Evolutionary conservation across 2,113 vertebrate species (phyloP).

Genomic region (Aldabrachelys gigantea): DNA sequence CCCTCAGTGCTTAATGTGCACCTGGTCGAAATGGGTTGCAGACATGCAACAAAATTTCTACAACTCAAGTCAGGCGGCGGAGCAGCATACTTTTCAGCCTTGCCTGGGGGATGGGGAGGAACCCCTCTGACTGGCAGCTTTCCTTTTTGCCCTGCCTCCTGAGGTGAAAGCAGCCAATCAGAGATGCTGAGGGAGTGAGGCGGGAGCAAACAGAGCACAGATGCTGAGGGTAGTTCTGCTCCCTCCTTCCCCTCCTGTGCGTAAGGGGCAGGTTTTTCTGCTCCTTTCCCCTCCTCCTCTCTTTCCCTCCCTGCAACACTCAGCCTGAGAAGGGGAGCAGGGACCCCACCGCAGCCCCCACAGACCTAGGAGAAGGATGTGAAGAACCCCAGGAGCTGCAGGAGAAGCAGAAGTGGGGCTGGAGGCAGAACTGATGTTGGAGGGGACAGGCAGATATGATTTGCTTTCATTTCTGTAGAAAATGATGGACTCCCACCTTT

Average conservation of each 20-base stretch:
- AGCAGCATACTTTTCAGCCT: background rate
- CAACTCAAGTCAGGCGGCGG: background rate
- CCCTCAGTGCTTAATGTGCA: background rate
- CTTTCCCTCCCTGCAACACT: background rate
- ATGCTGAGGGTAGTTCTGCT: background rate
- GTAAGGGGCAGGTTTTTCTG: background rate
- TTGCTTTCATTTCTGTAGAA: background rate
- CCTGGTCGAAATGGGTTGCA: background rate
- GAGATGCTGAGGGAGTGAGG: background rate
- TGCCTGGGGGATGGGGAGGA: background rate
- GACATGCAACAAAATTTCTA: background rate
- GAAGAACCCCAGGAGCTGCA: background rate
- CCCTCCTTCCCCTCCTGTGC: background rate
- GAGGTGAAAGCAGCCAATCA: background rate
- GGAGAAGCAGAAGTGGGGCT: background rate
- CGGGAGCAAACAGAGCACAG: background rate
- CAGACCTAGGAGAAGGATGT: background rate
- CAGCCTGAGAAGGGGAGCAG: background rate
- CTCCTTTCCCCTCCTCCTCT: too few relatives aligned
- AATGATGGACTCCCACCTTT: background rate
- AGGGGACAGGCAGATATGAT: background rate
- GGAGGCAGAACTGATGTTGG: background rate
- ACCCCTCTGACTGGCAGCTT: background rate
- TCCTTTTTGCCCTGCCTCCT: background rate
- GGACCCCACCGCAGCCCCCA: too few relatives aligned